A percentile compares a stretch with the other conserved stretches of the same genome.
Conservation (phyloP, 2,797 vertebrate species). For the Chloroceryle amazona region DNA sequence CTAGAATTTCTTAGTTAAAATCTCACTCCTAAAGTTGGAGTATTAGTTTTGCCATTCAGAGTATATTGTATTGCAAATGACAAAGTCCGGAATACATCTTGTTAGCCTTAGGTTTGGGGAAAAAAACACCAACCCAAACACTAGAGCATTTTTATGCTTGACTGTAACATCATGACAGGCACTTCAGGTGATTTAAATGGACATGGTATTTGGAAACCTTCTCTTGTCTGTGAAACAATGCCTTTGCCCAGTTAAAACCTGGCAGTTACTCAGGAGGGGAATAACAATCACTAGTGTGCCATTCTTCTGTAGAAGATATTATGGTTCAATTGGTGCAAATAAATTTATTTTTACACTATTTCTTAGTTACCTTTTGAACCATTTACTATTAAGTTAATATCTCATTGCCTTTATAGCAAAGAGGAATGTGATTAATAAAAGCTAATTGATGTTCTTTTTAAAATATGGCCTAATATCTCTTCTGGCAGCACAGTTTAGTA, state of each 20-base stretch:
- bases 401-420: neutral
- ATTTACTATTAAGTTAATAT: neutral
- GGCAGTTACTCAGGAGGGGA: neutral
- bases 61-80: neutral
- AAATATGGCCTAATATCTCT: neutral
- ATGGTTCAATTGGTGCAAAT: neutral
- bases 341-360: neutral
- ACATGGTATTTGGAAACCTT: neutral
- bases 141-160: neutral
- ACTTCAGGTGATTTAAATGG: neutral
- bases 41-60: neutral
- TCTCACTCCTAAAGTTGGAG: neutral
- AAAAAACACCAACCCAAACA: neutral
- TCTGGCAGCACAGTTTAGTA: constrained; percentile 29
- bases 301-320: neutral
- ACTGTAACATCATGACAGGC: neutral
- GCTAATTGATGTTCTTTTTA: constrained; percentile 17
- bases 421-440: neutral
- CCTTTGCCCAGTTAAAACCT: neutral
- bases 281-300: neutral
- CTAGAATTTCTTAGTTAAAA: neutral
- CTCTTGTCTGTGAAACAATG: neutral
- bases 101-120: neutral
- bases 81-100: neutral
- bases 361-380: neutral